Conservation (phyloP, 2,797 vertebrate species). For the Anguilla obscura region DNA sequence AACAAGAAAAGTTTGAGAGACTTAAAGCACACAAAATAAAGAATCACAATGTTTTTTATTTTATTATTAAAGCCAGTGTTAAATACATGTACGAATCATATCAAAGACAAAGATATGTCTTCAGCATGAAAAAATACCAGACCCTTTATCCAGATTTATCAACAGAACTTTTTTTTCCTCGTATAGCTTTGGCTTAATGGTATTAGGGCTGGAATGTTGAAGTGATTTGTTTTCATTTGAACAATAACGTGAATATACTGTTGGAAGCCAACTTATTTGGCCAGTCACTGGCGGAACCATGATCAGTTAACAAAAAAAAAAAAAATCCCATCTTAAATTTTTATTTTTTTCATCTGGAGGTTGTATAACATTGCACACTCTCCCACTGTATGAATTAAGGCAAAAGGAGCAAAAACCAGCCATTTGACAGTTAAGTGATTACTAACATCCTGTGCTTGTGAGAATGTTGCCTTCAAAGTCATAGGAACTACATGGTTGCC, state of each 20-base stretch:
- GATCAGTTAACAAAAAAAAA: not conserved
- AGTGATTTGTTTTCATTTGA: constrained; percentile 8
- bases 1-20: not conserved
- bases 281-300: not conserved
- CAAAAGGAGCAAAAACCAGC: constrained; percentile 6
- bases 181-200: not conserved
- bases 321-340: not conserved
- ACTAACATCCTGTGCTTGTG: not conserved
- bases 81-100: constrained; percentile 20
- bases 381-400: constrained; percentile 25
- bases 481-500: not conserved
- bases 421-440: not conserved
- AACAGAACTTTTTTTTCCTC: not conserved
- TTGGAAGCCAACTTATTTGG: not conserved
- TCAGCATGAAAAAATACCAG: constrained; percentile 8
- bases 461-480: not conserved
- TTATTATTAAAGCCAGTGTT: constrained; percentile 30
- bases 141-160: not conserved
- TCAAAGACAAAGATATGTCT: not conserved
- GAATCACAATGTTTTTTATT: constrained; percentile 1
- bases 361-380: constrained; percentile 19
- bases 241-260: not conserved
- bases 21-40: constrained; percentile 12
- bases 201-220: constrained; percentile 32
- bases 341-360: not conserved